A percentile compares a stretch with the other conserved stretches of the same genome.
Evolutionary conservation across 2,113 vertebrate genomes (phyloP).

Genomic region (Arvicanthis niloticus): DNA sequence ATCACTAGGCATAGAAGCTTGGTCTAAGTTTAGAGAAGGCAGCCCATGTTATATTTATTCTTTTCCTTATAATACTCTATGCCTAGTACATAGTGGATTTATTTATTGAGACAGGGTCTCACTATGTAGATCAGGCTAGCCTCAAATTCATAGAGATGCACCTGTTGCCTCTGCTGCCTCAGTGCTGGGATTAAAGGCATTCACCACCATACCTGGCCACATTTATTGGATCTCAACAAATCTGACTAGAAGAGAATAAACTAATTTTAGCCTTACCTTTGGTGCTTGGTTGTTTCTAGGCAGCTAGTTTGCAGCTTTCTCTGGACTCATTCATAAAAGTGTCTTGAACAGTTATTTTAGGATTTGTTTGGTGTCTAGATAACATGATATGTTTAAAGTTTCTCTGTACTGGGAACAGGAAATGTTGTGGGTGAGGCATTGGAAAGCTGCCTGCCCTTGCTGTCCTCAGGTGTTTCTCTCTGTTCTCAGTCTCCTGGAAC

Average conservation of each 20-base stretch:
- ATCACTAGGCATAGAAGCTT: neutral
- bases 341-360: neutral
- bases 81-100: neutral
- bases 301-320: neutral
- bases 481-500: neutral
- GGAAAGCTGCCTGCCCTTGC: neutral
- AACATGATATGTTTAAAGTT: neutral
- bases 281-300: neutral
- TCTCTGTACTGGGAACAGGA: neutral
- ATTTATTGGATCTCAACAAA: no score
- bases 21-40: fast-evolving
- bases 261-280: neutral
- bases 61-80: neutral
- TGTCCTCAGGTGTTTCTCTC: neutral
- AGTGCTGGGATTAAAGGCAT: neutral
- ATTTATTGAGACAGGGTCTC: neutral
- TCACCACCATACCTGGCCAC: neutral
- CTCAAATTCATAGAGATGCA: neutral
- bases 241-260: no score
- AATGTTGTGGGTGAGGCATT: neutral
- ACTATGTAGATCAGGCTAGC: neutral
- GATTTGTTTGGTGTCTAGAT: neutral
- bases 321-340: neutral
- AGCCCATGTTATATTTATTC: neutral
- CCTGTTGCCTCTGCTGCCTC: neutral